Evolutionary conservation across 2,888 invertebrate genomes (phyloP).

Genomic region (Chelonus formosanus): DNA sequence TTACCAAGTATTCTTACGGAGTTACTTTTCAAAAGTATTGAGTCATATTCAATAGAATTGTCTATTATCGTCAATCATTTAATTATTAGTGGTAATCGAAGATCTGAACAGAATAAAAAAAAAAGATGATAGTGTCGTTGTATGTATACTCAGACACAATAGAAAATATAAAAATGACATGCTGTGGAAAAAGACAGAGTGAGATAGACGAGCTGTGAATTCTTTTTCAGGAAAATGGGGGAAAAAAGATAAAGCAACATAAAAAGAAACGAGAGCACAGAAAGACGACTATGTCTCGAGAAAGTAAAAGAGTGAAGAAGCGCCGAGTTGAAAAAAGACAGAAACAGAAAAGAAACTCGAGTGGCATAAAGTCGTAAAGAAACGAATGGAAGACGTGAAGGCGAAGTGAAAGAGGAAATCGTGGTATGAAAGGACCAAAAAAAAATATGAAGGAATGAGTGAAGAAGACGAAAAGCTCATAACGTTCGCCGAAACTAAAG

Average conservation of each 20-base stretch:
- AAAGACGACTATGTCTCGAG: neutral
- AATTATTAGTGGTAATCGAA: too few species aligned
- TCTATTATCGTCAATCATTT: too few species aligned
- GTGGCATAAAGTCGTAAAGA: slow-evolving; percentile 42
- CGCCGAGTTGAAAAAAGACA: neutral
- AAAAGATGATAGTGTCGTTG: slow-evolving; percentile 16
- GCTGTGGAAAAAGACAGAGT: too few species aligned
- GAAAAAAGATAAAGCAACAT: slow-evolving; percentile 20
- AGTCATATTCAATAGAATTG: too few species aligned
- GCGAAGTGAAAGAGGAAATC: slow-evolving; percentile 31
- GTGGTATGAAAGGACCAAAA: slow-evolving; percentile 18
- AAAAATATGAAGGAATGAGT: slow-evolving; percentile 21
- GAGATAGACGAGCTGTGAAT: too few species aligned
- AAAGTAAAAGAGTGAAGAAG: slow-evolving; percentile 22
- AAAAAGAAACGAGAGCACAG: slow-evolving; percentile 13
- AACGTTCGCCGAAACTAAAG: slow-evolving; percentile 49
- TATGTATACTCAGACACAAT: too few species aligned
- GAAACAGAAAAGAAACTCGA: slow-evolving; percentile 34
- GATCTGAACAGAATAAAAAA: neutral
- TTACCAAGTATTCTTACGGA: too few species aligned
- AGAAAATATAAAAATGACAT: too few species aligned
- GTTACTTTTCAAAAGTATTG: too few species aligned
- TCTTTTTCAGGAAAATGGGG: slow-evolving; percentile 29
- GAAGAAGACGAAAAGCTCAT: slow-evolving; percentile 45
- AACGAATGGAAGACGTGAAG: slow-evolving; percentile 37